Percentiles rank a stretch among this genome's conserved stretches.
These are phyloP conservation scores for Oriolus oriolus DNA, from an alignment of 2,113 vertebrate genomes.

Conservation along the genomic window DNA sequence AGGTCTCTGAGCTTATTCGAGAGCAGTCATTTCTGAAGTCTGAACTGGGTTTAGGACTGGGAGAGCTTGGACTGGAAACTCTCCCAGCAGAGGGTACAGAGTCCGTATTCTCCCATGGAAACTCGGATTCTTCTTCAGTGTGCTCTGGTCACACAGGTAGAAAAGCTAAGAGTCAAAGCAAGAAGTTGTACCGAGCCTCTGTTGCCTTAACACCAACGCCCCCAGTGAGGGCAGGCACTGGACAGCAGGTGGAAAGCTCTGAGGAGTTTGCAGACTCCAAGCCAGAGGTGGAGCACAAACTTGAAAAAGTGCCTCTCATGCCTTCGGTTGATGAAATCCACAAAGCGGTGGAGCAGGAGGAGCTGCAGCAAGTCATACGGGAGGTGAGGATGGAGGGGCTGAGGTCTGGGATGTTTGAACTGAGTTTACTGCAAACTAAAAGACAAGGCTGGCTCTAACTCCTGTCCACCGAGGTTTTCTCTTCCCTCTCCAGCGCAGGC, in stretches of 20 bases:
- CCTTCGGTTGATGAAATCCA: slow-evolving; percentile 55
- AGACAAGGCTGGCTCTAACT: background rate
- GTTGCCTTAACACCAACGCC: slow-evolving; percentile 83
- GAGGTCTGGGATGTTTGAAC: background rate
- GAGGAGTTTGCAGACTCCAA: slow-evolving; percentile 46
- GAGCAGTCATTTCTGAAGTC: slow-evolving; percentile 90
- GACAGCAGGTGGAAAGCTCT: slow-evolving; percentile 52
- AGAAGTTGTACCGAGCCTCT: slow-evolving; percentile 81
- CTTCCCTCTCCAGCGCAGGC: background rate
- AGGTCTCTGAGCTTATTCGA: slow-evolving; percentile 90
- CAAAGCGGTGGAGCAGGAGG: slow-evolving; percentile 70
- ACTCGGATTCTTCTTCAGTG: slow-evolving; percentile 79
- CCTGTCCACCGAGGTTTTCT: background rate
- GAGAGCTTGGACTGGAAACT: slow-evolving; percentile 70
- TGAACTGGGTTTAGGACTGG: slow-evolving; percentile 80
- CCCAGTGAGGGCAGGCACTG: slow-evolving; percentile 72
- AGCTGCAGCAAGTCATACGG: slow-evolving; percentile 86
- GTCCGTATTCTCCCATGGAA: slow-evolving; percentile 71
- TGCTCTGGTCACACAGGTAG: slow-evolving; percentile 74
- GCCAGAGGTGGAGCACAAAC: slow-evolving; percentile 50
- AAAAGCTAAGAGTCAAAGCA: slow-evolving; percentile 63
- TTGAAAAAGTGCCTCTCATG: slow-evolving; percentile 8
- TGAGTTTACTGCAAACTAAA: background rate
- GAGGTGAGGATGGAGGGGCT: slow-evolving; percentile 75
- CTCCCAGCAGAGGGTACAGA: slow-evolving; percentile 72